phyloP scores from a whole-genome alignment of 2,888 invertebrate genomes.

The Leucophenga montana region DNA sequence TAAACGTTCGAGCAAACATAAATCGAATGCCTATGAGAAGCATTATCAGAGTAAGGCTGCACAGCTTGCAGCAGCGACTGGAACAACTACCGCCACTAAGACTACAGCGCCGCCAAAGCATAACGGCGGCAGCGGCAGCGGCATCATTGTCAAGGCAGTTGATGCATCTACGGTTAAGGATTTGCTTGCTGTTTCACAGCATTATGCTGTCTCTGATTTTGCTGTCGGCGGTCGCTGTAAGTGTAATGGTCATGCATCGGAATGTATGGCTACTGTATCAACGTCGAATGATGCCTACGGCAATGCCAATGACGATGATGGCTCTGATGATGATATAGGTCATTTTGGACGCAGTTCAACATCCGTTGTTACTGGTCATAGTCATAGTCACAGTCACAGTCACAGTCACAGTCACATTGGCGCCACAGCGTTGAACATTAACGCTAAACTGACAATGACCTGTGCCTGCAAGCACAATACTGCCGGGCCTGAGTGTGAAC shows the following conservation, averaged over 20 bases:
- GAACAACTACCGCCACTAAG: conserved; percentile 56
- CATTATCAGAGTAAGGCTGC: conserved; percentile 55
- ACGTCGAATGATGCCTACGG: conserved; percentile 43
- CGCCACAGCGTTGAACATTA: conserved; percentile 37
- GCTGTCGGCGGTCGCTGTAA: conserved; percentile 99
- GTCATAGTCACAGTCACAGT: neutral
- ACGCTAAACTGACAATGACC: conserved; percentile 77
- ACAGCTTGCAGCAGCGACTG: conserved; percentile 35
- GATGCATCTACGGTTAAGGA: conserved; percentile 44
- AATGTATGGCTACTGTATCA: conserved; percentile 79
- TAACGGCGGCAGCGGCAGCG: conserved; percentile 39
- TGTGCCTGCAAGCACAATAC: conserved; percentile 99
- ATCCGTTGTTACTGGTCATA: conserved; percentile 15
- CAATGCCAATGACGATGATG: conserved; percentile 73
- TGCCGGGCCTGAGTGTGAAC: conserved; percentile 97
- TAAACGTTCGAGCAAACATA: conserved; percentile 57
- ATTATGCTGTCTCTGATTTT: conserved; percentile 96
- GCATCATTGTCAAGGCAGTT: conserved; percentile 2
- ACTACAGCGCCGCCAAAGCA: conserved; percentile 62
- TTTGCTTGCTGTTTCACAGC: conserved; percentile 77
- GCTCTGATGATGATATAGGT: conserved; percentile 70
- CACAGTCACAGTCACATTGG: neutral
- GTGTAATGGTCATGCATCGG: conserved; percentile 98
- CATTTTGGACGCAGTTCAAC: conserved; percentile 48
- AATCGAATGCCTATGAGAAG: conserved; percentile 59